Percentiles rank a stretch among this genome's conserved stretches.
Evolutionary conservation across 2,113 vertebrate species (phyloP).

Genomic region (Junco hyemalis): DNA sequence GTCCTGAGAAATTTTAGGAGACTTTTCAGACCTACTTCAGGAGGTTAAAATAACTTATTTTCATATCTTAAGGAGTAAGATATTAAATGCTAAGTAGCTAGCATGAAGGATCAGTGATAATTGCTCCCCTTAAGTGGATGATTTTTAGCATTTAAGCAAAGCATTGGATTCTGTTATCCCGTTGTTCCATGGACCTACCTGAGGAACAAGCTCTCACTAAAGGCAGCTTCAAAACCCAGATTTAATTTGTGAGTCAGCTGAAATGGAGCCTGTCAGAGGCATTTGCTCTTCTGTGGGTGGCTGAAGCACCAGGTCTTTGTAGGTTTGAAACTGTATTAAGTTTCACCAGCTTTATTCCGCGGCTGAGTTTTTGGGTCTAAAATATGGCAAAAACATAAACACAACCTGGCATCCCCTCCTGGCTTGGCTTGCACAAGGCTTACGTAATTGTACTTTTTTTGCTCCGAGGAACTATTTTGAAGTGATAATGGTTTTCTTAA

Average conservation of each 20-base stretch:
- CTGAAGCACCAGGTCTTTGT: neutral
- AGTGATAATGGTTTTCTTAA: constrained; percentile 53
- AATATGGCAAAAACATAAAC: neutral
- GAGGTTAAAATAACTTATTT: neutral
- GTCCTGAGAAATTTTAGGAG: neutral
- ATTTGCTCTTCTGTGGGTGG: neutral
- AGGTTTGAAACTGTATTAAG: neutral
- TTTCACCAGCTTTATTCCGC: neutral
- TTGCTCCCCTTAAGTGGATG: neutral
- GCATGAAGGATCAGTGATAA: neutral
- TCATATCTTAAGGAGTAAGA: neutral
- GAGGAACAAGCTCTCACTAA: neutral
- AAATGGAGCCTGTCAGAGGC: neutral
- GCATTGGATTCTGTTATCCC: neutral
- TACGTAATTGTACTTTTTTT: constrained; percentile 4
- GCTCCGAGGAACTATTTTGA: constrained; percentile 42
- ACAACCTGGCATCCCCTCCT: neutral
- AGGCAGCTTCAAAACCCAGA: neutral
- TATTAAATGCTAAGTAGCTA: neutral
- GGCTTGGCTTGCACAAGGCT: constrained; percentile 12
- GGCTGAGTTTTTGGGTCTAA: neutral
- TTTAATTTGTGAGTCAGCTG: neutral
- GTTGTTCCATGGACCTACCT: neutral
- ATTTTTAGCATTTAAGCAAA: constrained; percentile 13
- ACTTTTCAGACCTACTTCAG: neutral